Conservation (phyloP, 1,140 invertebrate species). For the Drosophila nigromelanica region DNA sequence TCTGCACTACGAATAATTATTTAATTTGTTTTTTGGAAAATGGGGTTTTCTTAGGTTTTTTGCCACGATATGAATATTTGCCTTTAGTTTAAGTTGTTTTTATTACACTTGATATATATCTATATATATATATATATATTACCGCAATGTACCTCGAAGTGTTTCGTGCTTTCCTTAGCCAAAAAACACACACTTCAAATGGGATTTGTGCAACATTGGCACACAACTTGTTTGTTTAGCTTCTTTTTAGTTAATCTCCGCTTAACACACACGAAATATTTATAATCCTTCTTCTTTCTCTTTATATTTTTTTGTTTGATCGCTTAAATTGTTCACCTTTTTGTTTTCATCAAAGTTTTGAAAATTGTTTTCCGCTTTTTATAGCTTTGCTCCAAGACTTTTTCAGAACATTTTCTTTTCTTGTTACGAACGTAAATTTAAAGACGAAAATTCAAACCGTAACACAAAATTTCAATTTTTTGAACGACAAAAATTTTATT, state of each 20-base stretch:
- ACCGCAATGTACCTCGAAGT: slow-evolving; percentile 33
- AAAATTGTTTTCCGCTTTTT: slow-evolving; percentile 57
- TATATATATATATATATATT: slow-evolving; percentile 38
- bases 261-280: slow-evolving; percentile 36
- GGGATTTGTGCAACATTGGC: slow-evolving; percentile 43
- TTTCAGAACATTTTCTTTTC: slow-evolving; percentile 67
- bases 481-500: slow-evolving; percentile 54
- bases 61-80: slow-evolving; percentile 72
- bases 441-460: slow-evolving; percentile 71
- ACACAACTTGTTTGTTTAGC: slow-evolving; percentile 42
- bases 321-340: slow-evolving; percentile 53
- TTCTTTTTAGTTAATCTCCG: slow-evolving; percentile 4
- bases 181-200: slow-evolving; percentile 45
- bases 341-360: slow-evolving; percentile 67
- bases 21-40: slow-evolving; percentile 54
- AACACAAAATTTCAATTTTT: slow-evolving; percentile 66
- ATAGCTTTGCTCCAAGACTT: slow-evolving; percentile 50
- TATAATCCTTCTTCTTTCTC: slow-evolving; percentile 7
- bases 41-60: slow-evolving; percentile 40
- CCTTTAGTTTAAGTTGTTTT: slow-evolving; percentile 54
- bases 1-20: slow-evolving; percentile 72
- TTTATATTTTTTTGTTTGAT: slow-evolving; percentile 21
- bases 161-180: slow-evolving; percentile 33
- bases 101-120: slow-evolving; percentile 14
- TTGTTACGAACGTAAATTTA: slow-evolving; percentile 66